These are phyloP conservation scores for Enteromius fasciolatus DNA, from an alignment of 2,797 vertebrate species.

Conservation along the genomic window DNA sequence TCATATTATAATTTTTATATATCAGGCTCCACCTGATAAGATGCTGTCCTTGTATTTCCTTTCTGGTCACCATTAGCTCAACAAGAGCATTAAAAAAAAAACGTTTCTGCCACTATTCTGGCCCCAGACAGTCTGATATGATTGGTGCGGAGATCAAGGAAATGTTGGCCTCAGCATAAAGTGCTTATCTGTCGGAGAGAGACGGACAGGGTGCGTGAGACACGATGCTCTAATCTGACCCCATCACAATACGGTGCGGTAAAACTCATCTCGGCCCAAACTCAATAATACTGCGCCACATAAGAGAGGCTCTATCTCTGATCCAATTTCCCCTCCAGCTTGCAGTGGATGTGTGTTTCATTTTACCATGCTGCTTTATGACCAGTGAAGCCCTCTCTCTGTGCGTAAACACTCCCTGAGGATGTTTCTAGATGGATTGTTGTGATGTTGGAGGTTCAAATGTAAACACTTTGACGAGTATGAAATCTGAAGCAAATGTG, in stretches of 20 bases:
- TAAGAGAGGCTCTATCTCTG: conserved; percentile 70
- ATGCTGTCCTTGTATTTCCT: conserved; percentile 38
- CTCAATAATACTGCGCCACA: conserved; percentile 67
- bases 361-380: conserved; percentile 41
- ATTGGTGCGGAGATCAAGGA: conserved; percentile 37
- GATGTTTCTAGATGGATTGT: conserved; percentile 40
- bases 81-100: conserved; percentile 18
- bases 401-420: conserved; percentile 50
- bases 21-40: conserved; percentile 44
- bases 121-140: conserved; percentile 50
- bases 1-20: conserved; percentile 51
- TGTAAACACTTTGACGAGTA: conserved; percentile 12
- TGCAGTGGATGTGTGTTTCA: conserved; percentile 40
- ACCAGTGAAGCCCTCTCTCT: conserved; percentile 35
- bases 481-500: conserved; percentile 40
- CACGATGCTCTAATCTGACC: conserved; percentile 52
- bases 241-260: conserved; percentile 51
- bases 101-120: not conserved
- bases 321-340: conserved; percentile 71
- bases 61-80: conserved; percentile 15
- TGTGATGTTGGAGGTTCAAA: conserved; percentile 36
- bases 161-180: conserved; percentile 42
- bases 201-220: conserved; percentile 35
- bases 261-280: conserved; percentile 73
- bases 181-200: conserved; percentile 45